phyloP scores from a whole-genome alignment of 2,888 invertebrate species.

The Boloria selene region DNA sequence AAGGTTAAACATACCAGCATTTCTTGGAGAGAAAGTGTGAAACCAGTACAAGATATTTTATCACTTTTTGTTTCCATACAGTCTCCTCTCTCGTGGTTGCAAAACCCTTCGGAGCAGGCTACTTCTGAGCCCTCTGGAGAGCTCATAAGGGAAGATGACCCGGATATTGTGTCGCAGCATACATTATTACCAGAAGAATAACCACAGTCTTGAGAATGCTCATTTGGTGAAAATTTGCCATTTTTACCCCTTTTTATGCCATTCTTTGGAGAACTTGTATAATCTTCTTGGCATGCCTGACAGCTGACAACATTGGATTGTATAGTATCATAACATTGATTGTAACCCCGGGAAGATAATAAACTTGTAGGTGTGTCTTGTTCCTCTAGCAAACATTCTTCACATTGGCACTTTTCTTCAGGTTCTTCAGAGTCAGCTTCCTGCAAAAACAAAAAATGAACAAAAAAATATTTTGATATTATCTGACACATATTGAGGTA shows the following conservation, averaged over 20 bases:
- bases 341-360: slow-evolving; percentile 64
- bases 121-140: slow-evolving; percentile 95
- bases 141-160: slow-evolving; percentile 90
- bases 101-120: slow-evolving; percentile 94
- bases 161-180: slow-evolving; percentile 85
- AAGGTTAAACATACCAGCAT: slow-evolving; percentile 85
- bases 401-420: slow-evolving; percentile 77
- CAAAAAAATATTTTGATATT: not conserved
- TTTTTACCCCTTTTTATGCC: slow-evolving; percentile 71
- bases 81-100: slow-evolving; percentile 87
- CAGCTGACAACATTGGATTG: slow-evolving; percentile 64
- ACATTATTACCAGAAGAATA: slow-evolving; percentile 93
- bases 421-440: slow-evolving; percentile 77
- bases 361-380: slow-evolving; percentile 72
- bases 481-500: not conserved
- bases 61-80: slow-evolving; percentile 71
- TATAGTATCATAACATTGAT: slow-evolving; percentile 59
- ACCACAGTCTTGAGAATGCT: slow-evolving; percentile 91
- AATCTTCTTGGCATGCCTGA: slow-evolving; percentile 78
- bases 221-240: slow-evolving; percentile 84
- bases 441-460: slow-evolving; percentile 44
- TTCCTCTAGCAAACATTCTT: slow-evolving; percentile 72
- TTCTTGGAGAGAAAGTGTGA: slow-evolving; percentile 86
- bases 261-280: slow-evolving; percentile 67
- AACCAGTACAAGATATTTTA: slow-evolving; percentile 73